Evolutionary conservation across 2,113 vertebrate genomes (phyloP).

Genomic region (Ceratotherium simum): DNA sequence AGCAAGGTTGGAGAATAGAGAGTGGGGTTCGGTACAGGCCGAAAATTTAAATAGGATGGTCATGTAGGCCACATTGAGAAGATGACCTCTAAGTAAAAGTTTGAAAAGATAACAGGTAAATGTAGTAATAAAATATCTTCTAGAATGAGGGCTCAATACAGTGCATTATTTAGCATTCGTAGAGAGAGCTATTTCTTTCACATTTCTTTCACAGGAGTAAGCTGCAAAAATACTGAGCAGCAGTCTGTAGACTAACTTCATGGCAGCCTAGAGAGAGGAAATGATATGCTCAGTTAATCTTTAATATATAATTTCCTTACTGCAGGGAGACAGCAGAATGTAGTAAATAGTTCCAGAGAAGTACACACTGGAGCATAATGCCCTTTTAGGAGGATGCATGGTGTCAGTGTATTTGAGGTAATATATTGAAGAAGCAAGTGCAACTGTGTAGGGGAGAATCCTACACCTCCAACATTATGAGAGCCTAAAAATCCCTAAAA

Average conservation of each 20-base stretch:
- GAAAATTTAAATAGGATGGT: not conserved
- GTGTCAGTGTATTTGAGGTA: not conserved
- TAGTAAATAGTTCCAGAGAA: not conserved
- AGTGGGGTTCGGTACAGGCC: not conserved
- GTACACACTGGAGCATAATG: not conserved
- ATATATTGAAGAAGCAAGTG: not conserved
- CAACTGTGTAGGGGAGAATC: not conserved
- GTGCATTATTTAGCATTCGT: not conserved
- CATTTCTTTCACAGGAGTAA: not conserved
- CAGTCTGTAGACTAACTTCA: not conserved
- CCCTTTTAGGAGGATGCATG: not conserved
- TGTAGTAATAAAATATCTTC: not conserved
- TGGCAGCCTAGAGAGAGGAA: not conserved
- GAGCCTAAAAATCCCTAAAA: not conserved
- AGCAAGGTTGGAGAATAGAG: not conserved
- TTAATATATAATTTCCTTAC: slow-evolving; percentile 60
- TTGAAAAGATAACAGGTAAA: not conserved
- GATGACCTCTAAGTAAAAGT: not conserved
- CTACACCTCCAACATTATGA: not conserved
- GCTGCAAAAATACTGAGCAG: not conserved
- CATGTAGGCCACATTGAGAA: not conserved
- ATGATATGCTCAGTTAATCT: slow-evolving; percentile 62
- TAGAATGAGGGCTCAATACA: not conserved
- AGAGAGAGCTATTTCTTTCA: not conserved
- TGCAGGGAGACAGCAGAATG: not conserved